Conservation (phyloP, 2,888 invertebrate genomes). For the Cantharis flavilabris region DNA sequence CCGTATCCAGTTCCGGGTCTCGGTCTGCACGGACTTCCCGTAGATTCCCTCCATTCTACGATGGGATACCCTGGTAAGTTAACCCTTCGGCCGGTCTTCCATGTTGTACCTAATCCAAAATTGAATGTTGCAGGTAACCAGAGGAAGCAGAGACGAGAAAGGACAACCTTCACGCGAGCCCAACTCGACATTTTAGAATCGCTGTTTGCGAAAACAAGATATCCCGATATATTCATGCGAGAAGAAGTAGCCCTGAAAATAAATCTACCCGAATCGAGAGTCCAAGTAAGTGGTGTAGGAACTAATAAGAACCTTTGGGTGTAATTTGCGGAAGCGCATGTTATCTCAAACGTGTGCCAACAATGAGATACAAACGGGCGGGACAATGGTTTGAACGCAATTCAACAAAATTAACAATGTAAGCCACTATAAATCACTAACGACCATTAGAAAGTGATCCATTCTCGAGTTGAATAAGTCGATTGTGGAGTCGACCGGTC, state of each 20-base stretch:
- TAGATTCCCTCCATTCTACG: conserved; percentile 68
- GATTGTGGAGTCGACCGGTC: conserved; percentile 36
- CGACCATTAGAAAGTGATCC: conserved; percentile 49
- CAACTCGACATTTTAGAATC: conserved; percentile 95
- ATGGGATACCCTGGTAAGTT: conserved; percentile 67
- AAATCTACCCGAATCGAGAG: conserved; percentile 94
- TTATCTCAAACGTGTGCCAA: conserved; percentile 47
- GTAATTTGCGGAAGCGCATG: not conserved
- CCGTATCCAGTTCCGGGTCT: conserved; percentile 63
- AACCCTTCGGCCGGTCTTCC: not conserved
- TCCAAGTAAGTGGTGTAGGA: conserved; percentile 76
- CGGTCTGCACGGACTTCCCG: conserved; percentile 61
- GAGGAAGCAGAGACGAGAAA: conserved; percentile 92
- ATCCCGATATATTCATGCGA: conserved; percentile 99
- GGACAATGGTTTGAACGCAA: conserved; percentile 33
- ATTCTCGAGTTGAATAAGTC: conserved; percentile 40
- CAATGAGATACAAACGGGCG: conserved; percentile 45
- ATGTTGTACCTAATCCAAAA: not conserved
- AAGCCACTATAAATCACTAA: conserved; percentile 51
- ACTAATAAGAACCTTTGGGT: not conserved
- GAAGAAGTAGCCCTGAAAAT: conserved; percentile 99
- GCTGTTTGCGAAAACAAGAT: conserved; percentile 93
- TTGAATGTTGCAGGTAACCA: conserved; percentile 67
- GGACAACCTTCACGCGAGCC: conserved; percentile 96
- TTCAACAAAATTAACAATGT: conserved; percentile 40